Evolutionary conservation across 2,888 invertebrate genomes (phyloP).

Genomic region (Lasioglossum leucozonium): DNA sequence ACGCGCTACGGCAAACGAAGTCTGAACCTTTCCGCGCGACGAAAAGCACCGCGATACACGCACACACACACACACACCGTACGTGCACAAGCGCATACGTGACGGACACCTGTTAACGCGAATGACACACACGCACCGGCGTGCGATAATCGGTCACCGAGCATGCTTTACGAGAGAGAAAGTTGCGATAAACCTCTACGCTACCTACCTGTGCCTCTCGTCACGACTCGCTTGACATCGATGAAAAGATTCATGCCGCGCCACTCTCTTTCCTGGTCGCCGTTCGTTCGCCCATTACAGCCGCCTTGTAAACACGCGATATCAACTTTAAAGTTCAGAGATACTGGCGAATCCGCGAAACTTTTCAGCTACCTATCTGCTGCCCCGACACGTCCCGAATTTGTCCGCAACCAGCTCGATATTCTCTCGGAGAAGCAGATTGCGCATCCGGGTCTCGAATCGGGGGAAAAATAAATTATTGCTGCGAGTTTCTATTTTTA

Average conservation of each 20-base stretch:
- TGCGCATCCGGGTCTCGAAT: no score
- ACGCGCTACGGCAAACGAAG: constrained; percentile 5
- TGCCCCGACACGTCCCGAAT: background rate
- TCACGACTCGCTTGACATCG: background rate
- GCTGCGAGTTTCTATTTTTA: no score
- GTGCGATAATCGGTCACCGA: constrained; percentile 36
- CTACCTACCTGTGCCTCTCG: background rate
- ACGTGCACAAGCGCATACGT: background rate
- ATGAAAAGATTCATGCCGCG: background rate
- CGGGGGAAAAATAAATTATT: no score
- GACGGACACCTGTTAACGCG: constrained; percentile 44
- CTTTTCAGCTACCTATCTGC: background rate
- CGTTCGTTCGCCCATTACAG: background rate
- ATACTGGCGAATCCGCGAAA: background rate
- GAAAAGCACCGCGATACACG: background rate
- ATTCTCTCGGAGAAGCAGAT: no score
- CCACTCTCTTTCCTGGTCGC: background rate
- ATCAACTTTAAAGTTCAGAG: background rate
- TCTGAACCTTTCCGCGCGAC: constrained; percentile 5
- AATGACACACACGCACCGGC: constrained; percentile 9
- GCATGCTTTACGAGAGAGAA: constrained; percentile 26
- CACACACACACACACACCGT: background rate
- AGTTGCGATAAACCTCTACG: constrained; percentile 23
- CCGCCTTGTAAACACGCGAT: background rate
- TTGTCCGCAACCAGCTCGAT: background rate